Evolutionary conservation across 2,113 vertebrate species (phyloP).

Genomic region (Pangasianodon hypophthalmus): DNA sequence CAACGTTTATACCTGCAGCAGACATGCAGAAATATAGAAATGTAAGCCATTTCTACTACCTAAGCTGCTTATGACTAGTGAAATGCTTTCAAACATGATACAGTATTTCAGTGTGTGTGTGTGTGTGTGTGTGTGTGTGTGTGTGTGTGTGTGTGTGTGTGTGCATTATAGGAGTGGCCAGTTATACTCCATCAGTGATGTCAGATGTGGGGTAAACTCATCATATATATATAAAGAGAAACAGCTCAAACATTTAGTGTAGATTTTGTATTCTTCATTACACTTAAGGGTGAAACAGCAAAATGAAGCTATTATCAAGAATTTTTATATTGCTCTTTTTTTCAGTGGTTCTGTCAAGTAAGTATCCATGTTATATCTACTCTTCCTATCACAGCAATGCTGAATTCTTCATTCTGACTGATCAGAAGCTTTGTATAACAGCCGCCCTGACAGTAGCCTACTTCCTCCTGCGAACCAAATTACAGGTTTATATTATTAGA

Average conservation of each 20-base stretch:
- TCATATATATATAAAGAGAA: constrained; percentile 42
- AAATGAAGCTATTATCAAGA: constrained; percentile 44
- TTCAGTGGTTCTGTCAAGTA: constrained; percentile 38
- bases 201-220: constrained; percentile 1
- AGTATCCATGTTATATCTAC: constrained; percentile 2
- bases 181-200: constrained; percentile 11
- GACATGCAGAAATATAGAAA: not conserved
- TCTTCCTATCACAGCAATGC: not conserved
- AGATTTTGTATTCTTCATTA: not conserved
- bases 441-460: not conserved
- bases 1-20: not conserved
- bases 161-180: constrained; percentile 33
- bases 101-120: not conserved
- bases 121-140: constrained; percentile 18
- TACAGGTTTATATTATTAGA: not conserved
- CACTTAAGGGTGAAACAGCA: not conserved
- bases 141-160: not conserved
- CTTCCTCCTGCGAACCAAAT: not conserved
- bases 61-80: constrained; percentile 44
- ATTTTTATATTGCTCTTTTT: constrained; percentile 33
- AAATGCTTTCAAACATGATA: constrained; percentile 14
- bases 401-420: not conserved
- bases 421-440: not conserved
- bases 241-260: not conserved
- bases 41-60: not conserved